Conservation (phyloP, 2,797 vertebrate species). For the Gadopsis bispinosus region DNA sequence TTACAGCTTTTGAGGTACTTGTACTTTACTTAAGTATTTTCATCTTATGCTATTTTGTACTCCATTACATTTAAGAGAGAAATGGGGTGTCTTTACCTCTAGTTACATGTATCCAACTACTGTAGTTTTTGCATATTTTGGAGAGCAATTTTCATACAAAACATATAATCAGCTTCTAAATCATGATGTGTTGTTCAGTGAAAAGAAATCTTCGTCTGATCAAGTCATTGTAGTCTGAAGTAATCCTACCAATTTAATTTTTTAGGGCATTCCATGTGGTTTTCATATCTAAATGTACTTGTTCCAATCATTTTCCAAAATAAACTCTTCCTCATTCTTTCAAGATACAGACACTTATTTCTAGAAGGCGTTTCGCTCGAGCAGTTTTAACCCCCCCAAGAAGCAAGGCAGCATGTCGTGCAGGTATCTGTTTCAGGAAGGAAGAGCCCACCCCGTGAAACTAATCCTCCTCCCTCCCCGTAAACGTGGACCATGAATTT, state of each 20-base stretch:
- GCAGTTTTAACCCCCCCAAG: slow-evolving; percentile 33
- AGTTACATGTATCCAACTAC: not conserved
- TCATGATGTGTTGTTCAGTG: too few species aligned
- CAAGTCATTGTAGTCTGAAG: too few species aligned
- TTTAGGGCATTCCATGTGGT: too few species aligned
- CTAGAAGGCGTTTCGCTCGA: slow-evolving; percentile 15
- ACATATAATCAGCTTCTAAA: not conserved
- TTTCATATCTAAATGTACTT: too few species aligned
- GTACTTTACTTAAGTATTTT: not conserved
- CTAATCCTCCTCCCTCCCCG: slow-evolving; percentile 24
- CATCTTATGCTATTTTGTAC: not conserved
- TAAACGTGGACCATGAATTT: slow-evolving; percentile 63
- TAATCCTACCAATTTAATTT: too few species aligned
- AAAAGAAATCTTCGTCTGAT: too few species aligned
- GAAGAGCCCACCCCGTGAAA: slow-evolving; percentile 38
- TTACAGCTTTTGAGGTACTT: not conserved
- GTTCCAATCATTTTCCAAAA: too few species aligned
- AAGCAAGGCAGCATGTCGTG: slow-evolving; percentile 40
- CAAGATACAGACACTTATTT: too few species aligned
- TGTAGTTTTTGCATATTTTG: not conserved
- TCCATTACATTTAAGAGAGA: not conserved
- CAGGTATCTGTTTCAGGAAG: slow-evolving; percentile 45
- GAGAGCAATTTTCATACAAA: not conserved
- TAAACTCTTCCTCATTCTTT: too few species aligned
- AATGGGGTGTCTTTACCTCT: not conserved